These are phyloP conservation scores for Elegia similella DNA, from an alignment of 2,888 invertebrate genomes.

Conservation along the genomic window DNA sequence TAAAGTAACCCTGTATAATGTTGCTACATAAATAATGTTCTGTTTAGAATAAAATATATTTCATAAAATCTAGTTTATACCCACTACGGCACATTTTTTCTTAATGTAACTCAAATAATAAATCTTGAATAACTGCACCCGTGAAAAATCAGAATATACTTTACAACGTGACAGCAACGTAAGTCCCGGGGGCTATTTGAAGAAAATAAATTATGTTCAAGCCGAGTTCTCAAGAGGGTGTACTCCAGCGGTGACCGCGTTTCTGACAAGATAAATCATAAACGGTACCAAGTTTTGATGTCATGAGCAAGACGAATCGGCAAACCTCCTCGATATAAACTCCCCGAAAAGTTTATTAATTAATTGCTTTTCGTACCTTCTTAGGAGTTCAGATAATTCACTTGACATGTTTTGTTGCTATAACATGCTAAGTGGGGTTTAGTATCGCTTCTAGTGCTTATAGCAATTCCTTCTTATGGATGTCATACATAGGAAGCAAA, in stretches of 20 bases:
- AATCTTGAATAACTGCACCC: not conserved
- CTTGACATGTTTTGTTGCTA: too few species aligned
- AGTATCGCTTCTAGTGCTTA: too few species aligned
- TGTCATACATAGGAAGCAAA: too few species aligned
- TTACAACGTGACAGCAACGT: conserved; percentile 6
- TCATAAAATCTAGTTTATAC: not conserved
- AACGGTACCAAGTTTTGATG: conserved; percentile 23
- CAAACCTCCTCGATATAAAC: conserved; percentile 39
- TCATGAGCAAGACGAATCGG: conserved; percentile 36
- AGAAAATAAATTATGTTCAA: conserved; percentile 17
- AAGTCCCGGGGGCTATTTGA: conserved; percentile 7
- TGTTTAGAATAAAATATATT: not conserved
- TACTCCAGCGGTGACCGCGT: conserved; percentile 13
- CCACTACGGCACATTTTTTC: not conserved
- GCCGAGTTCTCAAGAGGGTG: conserved; percentile 3
- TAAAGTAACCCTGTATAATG: too few species aligned
- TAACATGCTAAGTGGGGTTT: too few species aligned
- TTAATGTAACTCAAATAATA: not conserved
- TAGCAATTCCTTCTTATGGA: too few species aligned
- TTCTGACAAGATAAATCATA: conserved; percentile 19
- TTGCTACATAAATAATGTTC: too few species aligned
- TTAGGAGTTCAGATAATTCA: conserved; percentile 26
- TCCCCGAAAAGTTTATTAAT: conserved; percentile 54
- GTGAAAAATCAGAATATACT: conserved; percentile 8
- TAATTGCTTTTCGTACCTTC: conserved; percentile 51